These are phyloP conservation scores for Archips xylosteana DNA, from an alignment of 2,888 invertebrate genomes.

Conservation along the genomic window DNA sequence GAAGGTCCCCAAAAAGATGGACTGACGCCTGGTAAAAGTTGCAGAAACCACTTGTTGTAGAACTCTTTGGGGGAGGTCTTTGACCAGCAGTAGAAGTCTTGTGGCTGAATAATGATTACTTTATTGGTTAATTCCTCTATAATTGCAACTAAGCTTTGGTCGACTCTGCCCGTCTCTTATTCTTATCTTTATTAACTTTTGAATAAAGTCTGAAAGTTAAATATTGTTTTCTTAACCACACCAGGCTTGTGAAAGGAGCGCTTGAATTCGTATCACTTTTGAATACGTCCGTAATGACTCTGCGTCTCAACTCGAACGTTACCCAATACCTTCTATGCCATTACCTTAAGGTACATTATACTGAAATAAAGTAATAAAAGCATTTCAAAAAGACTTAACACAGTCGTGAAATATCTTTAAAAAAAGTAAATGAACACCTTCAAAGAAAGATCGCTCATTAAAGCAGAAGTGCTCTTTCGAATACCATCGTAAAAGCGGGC, in stretches of 20 bases:
- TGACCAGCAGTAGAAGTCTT: too few relatives aligned
- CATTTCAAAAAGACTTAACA: slow-evolving; percentile 35
- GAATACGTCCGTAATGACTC: slow-evolving; percentile 5
- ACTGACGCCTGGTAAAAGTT: too few relatives aligned
- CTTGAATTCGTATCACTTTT: slow-evolving; percentile 8
- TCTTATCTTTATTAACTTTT: too few relatives aligned
- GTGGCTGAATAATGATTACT: too few relatives aligned
- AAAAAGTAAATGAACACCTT: slow-evolving; percentile 57
- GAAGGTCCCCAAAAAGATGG: too few relatives aligned
- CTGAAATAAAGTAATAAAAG: slow-evolving; percentile 37
- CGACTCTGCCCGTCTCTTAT: too few relatives aligned
- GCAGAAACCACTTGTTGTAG: too few relatives aligned
- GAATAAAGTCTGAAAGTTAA: too few relatives aligned
- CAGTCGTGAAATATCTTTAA: slow-evolving; percentile 34
- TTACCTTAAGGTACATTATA: slow-evolving; percentile 23
- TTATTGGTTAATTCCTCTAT: too few relatives aligned
- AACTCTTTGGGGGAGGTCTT: too few relatives aligned
- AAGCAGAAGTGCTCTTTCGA: slow-evolving; percentile 56
- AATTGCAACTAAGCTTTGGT: too few relatives aligned
- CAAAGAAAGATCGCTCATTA: slow-evolving; percentile 62
- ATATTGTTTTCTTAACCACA: too few relatives aligned
- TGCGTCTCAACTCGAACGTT: slow-evolving; percentile 13
- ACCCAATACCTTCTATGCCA: slow-evolving; percentile 18
- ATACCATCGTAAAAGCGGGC: slow-evolving; percentile 71
- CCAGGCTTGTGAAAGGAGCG: not conserved